These are phyloP conservation scores for Tragopan temminckii DNA, from an alignment of 2,797 vertebrate species.

Conservation along the genomic window DNA sequence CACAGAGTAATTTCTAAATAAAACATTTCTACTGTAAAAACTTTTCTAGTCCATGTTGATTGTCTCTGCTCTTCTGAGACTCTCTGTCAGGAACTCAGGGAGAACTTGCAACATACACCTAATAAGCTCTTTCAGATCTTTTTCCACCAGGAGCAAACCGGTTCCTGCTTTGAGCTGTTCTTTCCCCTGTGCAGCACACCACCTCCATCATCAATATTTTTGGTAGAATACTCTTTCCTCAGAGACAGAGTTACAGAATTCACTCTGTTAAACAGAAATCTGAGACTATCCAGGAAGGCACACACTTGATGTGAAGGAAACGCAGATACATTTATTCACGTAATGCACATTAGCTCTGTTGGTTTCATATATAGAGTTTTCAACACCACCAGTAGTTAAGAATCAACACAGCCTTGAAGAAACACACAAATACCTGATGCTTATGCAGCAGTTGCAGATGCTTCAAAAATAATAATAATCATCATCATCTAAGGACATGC, in stretches of 20 bases:
- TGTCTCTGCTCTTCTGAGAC: background rate
- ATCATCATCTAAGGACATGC: background rate
- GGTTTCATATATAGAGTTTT: background rate
- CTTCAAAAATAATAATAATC: background rate
- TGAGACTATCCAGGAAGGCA: background rate
- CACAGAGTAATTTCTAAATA: background rate
- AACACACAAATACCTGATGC: background rate
- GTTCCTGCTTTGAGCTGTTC: background rate
- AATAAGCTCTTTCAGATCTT: background rate
- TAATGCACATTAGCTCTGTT: accelerated
- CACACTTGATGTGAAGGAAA: background rate
- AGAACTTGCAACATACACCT: background rate
- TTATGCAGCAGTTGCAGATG: background rate
- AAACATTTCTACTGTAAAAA: background rate
- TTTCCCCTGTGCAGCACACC: background rate
- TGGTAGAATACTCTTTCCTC: background rate
- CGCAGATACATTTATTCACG: accelerated
- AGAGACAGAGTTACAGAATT: background rate
- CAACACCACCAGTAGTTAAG: background rate
- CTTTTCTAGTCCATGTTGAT: background rate
- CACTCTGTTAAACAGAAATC: background rate
- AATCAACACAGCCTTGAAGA: background rate
- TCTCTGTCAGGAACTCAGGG: background rate
- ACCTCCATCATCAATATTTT: background rate
- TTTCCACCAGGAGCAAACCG: background rate